phyloP scores from a whole-genome alignment of 2,113 vertebrate species.

The Myrmecophaga tridactyla region DNA sequence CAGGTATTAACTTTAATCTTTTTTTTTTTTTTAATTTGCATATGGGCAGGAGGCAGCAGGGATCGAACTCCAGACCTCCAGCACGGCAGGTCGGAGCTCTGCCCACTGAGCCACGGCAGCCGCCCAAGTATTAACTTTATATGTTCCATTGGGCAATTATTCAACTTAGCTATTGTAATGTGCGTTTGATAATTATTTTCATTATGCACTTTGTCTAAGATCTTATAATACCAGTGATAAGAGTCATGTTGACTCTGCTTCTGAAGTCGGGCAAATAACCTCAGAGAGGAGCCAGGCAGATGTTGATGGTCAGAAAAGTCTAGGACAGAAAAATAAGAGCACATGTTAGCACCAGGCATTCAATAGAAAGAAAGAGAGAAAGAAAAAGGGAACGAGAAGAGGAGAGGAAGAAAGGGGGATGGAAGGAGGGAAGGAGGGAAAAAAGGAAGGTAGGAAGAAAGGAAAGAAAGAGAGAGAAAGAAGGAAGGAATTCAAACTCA shows the following conservation, averaged over 20 bases:
- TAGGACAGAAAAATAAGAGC: not conserved
- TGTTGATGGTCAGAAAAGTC: not conserved
- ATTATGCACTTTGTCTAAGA: not conserved
- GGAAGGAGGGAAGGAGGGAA: fast-evolving
- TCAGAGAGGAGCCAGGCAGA: not conserved
- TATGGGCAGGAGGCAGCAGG: too few species aligned
- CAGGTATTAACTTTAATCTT: not conserved
- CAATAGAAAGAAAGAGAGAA: not conserved
- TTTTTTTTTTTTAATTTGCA: too few species aligned
- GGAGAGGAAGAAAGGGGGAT: not conserved
- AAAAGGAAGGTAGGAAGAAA: not conserved
- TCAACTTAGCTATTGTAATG: not conserved
- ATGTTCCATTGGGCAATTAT: not conserved
- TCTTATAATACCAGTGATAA: not conserved
- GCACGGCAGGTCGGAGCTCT: too few species aligned
- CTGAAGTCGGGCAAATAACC: not conserved
- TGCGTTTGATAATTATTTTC: not conserved
- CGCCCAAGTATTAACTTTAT: not conserved
- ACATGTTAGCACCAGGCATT: not conserved
- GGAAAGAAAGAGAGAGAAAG: too few species aligned
- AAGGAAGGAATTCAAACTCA: not conserved
- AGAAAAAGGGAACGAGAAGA: fast-evolving
- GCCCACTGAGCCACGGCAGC: too few species aligned
- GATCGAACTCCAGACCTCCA: too few species aligned
- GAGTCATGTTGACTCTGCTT: not conserved